Conservation (phyloP, 1,140 invertebrate species). For the Xylocopa sonorina region DNA sequence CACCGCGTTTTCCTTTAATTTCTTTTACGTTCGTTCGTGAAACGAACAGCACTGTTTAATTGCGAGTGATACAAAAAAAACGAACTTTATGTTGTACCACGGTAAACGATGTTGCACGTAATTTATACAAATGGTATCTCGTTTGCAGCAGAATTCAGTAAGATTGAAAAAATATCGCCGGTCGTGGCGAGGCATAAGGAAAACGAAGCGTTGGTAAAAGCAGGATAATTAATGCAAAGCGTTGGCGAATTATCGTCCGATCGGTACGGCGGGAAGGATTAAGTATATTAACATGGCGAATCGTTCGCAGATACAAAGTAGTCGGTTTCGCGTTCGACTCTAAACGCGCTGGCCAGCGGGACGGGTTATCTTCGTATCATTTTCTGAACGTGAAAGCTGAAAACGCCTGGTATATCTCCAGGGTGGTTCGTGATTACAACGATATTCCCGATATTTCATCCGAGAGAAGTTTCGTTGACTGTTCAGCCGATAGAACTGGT, state of each 20-base stretch:
- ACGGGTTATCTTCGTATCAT: conserved; percentile 59
- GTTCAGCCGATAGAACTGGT: neutral
- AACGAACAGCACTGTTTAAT: no score
- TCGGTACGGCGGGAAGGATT: conserved; percentile 1
- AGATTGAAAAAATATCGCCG: no score
- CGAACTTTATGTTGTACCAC: no score
- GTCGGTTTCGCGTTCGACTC: conserved; percentile 22
- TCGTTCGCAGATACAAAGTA: conserved; percentile 8
- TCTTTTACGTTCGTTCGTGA: no score
- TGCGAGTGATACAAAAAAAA: no score
- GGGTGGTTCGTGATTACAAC: conserved; percentile 29
- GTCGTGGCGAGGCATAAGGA: no score
- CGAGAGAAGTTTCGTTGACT: neutral
- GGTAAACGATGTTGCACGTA: no score
- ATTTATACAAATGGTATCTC: no score
- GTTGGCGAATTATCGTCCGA: neutral
- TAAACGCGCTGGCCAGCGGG: neutral
- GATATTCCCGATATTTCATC: neutral
- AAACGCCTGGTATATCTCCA: conserved; percentile 54
- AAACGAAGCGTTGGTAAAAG: no score
- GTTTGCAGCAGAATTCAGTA: no score
- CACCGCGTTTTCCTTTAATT: no score
- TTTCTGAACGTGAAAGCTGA: conserved; percentile 35
- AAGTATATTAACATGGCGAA: neutral
- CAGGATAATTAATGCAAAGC: neutral